Evolutionary conservation across 2,797 vertebrate species (phyloP).

Genomic region (Acridotheres tristis): DNA sequence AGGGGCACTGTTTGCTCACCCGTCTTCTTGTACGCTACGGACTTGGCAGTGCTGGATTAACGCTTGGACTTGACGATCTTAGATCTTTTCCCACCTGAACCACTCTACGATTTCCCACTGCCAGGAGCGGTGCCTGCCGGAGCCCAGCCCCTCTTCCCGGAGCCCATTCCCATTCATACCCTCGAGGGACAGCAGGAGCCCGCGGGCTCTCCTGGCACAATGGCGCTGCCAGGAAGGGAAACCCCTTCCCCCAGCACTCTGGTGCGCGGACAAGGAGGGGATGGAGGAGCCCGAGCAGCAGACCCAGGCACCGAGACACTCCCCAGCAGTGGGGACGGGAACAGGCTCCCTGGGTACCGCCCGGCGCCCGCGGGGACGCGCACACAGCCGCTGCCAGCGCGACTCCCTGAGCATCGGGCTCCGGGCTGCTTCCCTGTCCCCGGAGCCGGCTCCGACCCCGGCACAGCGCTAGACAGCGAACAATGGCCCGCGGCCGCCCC

Average conservation of each 20-base stretch:
- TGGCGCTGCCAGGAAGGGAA: not conserved
- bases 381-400: not conserved
- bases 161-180: not conserved
- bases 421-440: not conserved
- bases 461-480: not conserved
- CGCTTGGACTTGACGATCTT: not conserved
- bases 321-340: too few relatives aligned
- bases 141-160: not conserved
- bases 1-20: not conserved
- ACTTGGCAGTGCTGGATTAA: not conserved
- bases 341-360: too few relatives aligned
- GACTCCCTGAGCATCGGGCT: fast-evolving
- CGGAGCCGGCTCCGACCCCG: not conserved
- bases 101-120: not conserved
- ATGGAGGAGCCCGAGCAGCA: not conserved
- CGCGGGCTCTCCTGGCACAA: not conserved
- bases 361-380: too few relatives aligned
- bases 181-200: not conserved
- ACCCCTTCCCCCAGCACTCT: not conserved
- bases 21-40: not conserved
- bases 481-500: not conserved
- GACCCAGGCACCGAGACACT: not conserved
- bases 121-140: not conserved
- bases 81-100: not conserved
- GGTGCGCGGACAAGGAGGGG: not conserved